A percentile compares a stretch with the other conserved stretches of the same genome.
Conservation (phyloP, 2,797 vertebrate genomes). For the Acomys russatus region DNA sequence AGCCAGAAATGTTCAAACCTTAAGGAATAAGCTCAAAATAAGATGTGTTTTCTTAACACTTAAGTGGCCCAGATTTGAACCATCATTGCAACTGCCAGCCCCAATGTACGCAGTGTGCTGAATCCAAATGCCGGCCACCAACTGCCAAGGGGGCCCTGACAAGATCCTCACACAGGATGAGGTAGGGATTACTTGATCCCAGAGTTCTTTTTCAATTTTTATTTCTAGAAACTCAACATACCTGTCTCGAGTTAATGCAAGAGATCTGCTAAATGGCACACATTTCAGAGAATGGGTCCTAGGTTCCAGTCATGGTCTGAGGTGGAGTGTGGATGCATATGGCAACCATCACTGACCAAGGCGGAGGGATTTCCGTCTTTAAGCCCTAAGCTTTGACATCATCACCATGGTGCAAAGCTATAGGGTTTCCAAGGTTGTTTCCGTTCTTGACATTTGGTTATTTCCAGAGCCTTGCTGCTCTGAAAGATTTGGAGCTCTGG, state of each 20-base stretch:
- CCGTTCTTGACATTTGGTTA: neutral
- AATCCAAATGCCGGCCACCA: neutral
- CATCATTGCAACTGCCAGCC: neutral
- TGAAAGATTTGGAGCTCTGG: neutral
- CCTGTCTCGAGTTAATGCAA: neutral
- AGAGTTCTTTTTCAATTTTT: neutral
- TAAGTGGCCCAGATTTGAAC: neutral
- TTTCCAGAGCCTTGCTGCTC: neutral
- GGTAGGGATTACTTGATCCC: neutral
- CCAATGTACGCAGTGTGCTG: neutral
- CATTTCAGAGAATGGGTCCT: neutral
- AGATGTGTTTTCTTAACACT: conserved; percentile 30
- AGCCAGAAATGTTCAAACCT: neutral
- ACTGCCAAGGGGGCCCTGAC: neutral
- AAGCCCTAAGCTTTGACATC: neutral
- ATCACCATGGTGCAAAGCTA: neutral
- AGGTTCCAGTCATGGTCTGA: neutral
- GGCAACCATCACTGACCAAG: neutral
- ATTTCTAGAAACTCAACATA: neutral
- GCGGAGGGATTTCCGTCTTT: neutral
- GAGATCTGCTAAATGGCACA: neutral
- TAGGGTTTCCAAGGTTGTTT: neutral
- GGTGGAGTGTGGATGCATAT: neutral
- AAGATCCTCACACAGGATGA: neutral
- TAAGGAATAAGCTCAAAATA: neutral